Conservation (phyloP, 2,888 invertebrate species). For the Holacanthella duospinosa region DNA sequence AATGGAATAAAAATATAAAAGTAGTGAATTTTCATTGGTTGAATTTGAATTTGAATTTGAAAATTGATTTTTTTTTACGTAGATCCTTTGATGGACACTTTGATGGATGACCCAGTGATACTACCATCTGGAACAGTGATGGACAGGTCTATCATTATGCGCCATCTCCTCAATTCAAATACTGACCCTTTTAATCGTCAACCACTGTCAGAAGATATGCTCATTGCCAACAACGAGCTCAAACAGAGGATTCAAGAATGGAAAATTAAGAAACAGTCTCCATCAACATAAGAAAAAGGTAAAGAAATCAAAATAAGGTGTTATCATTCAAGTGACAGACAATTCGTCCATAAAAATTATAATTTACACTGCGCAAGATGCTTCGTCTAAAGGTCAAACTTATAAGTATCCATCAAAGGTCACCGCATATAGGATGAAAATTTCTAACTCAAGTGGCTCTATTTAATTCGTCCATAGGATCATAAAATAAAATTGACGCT, state of each 20-base stretch:
- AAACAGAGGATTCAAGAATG: constrained; percentile 76
- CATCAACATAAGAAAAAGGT: neutral
- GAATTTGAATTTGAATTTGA: too few relatives aligned
- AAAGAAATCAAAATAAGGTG: neutral
- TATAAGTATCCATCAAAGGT: too few relatives aligned
- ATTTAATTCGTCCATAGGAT: too few relatives aligned
- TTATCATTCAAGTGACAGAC: neutral
- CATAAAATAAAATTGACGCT: too few relatives aligned
- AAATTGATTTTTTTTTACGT: constrained; percentile 13
- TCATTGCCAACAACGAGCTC: constrained; percentile 58
- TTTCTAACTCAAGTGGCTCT: too few relatives aligned
- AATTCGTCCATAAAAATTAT: too few relatives aligned
- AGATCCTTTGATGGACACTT: constrained; percentile 93
- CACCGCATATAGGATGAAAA: too few relatives aligned
- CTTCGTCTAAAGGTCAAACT: too few relatives aligned
- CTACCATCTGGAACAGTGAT: constrained; percentile 84
- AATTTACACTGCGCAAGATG: too few relatives aligned
- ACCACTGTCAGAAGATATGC: constrained; percentile 84
- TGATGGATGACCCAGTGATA: constrained; percentile 90
- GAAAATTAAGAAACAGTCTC: constrained; percentile 54
- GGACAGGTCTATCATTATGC: constrained; percentile 83
- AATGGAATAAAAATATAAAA: too few relatives aligned
- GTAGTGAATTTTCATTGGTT: too few relatives aligned
- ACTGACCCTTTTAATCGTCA: constrained; percentile 98
- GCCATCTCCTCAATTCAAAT: constrained; percentile 87